A percentile compares a stretch with the other conserved stretches of the same genome.
phyloP scores from a whole-genome alignment of 2,888 invertebrate species.

The Orthosia incerta region DNA sequence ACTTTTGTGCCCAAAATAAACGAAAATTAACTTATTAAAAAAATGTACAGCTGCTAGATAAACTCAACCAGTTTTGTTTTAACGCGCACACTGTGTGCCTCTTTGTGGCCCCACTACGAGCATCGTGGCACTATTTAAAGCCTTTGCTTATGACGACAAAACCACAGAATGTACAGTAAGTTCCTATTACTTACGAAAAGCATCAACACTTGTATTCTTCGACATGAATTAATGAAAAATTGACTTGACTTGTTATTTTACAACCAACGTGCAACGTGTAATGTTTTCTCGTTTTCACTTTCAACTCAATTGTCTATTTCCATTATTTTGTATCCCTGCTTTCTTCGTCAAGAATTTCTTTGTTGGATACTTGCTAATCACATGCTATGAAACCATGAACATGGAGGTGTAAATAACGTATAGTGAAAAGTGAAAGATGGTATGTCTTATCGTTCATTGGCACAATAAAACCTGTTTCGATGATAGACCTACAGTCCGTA shows the following conservation, averaged over 20 bases:
- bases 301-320: conserved; percentile 29
- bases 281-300: conserved; percentile 30
- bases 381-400: conserved; percentile 13
- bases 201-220: conserved; percentile 14
- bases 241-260: not conserved
- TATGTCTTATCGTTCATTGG: not conserved
- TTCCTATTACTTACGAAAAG: not conserved
- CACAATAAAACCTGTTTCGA: conserved; percentile 45
- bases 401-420: not conserved
- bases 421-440: conserved; percentile 28
- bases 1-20: conserved; percentile 19
- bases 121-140: conserved; percentile 38
- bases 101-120: conserved; percentile 37
- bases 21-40: not conserved
- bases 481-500: conserved; percentile 5
- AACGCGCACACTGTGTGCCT: conserved; percentile 21
- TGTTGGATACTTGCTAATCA: conserved; percentile 23
- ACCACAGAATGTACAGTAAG: conserved; percentile 6
- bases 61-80: conserved; percentile 26
- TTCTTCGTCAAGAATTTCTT: conserved; percentile 27
- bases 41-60: not conserved
- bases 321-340: conserved; percentile 20
- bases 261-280: not conserved
- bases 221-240: conserved; percentile 31
- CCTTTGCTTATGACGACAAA: conserved; percentile 27